Evolutionary conservation across 2,888 invertebrate genomes (phyloP).

Genomic region (Hetaerina titia): DNA sequence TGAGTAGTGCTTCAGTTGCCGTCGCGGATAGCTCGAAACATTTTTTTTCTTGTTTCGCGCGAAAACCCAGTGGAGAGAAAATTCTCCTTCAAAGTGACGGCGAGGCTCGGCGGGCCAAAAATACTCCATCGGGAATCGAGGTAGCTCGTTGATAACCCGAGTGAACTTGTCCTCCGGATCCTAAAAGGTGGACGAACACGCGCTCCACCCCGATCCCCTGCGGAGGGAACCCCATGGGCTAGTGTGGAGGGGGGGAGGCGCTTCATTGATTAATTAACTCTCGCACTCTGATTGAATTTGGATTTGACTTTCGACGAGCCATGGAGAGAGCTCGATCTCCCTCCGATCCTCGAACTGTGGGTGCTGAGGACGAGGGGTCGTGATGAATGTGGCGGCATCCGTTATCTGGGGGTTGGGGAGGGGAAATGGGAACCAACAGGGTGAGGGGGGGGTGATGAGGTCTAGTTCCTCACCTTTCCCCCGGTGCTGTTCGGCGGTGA

Average conservation of each 20-base stretch:
- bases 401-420: background rate
- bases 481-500: background rate
- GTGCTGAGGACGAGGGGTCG: background rate
- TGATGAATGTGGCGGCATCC: conserved; percentile 3
- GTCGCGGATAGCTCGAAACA: too few relatives aligned
- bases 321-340: background rate
- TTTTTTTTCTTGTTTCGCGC: too few relatives aligned
- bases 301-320: background rate
- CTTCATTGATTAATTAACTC: background rate
- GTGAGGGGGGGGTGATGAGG: too few relatives aligned
- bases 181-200: too few relatives aligned
- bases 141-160: too few relatives aligned
- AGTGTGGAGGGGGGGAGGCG: background rate
- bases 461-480: background rate
- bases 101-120: too few relatives aligned
- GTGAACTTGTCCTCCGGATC: too few relatives aligned
- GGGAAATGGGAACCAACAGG: background rate
- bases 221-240: background rate
- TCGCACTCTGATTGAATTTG: background rate
- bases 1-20: too few relatives aligned
- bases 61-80: too few relatives aligned
- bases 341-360: background rate
- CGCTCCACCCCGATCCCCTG: background rate
- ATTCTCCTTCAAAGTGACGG: too few relatives aligned
- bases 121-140: too few relatives aligned